Evolutionary conservation across 2,797 vertebrate genomes (phyloP), one percentile per base, ranked within the genome.

Genomic region (Lerista edwardsae): DNA sequence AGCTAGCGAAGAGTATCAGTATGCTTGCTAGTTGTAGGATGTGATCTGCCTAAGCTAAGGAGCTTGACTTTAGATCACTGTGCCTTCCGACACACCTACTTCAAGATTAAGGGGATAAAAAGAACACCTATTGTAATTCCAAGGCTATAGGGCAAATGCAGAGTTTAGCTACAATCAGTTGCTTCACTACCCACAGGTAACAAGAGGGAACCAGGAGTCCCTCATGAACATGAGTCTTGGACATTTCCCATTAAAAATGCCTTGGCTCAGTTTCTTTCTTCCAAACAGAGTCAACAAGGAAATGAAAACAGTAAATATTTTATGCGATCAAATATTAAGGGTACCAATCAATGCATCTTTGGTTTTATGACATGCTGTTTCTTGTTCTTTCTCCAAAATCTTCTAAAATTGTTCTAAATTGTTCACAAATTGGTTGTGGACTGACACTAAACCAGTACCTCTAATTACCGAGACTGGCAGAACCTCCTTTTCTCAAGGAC

Each of bases 1-100:
- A 80, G 72, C 64, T 75, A 87, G 55, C 41, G 23, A 84, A 80
- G 77, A 76, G 82, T 71, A 76, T 62, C 86, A 84, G 55, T 62
- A 41, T 75, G 29, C 65, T 55, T 80, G 31, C 57, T 17, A 9
- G 77, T 75, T 55, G 31, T 71, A 27, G 61, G 76, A 69, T 51
- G 34, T 41, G 19, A 80, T 80, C 67, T 84, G 39, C 72, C 27
- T 75, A 71, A 31, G 12, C 6, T 75, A 71, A 80, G 55, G 55
- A 55, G 41, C 21, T 87, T 84, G 84, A 75, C 77, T 80, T 39
- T 71, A 75, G 64, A 80, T 74, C 62, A 67, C 51, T 36, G 31
- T 51, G 67, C 25, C 72, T 80, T 71, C 55, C 6, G 11, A 80
- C 14, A 29, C 47, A 55, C 68, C 75, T 80, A 69, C 25, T 17